A percentile compares a stretch with the other conserved stretches of the same genome.
Evolutionary conservation across 2,888 invertebrate genomes (phyloP).

Genomic region (Bruchidius siliquastri): DNA sequence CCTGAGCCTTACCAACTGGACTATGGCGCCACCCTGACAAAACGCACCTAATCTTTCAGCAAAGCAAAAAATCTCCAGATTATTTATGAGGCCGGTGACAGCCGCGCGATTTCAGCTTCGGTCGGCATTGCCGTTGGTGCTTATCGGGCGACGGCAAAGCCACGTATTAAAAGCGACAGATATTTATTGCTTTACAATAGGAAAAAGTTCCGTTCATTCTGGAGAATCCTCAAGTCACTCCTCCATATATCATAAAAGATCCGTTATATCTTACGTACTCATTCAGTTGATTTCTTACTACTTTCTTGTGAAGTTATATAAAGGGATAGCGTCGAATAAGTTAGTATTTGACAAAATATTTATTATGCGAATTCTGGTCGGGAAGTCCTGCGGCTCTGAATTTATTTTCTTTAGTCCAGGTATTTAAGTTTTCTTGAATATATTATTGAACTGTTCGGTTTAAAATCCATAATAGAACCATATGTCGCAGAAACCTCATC

Average conservation of each 20-base stretch:
- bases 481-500: too few species aligned
- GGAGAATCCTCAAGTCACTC: slow-evolving; percentile 6
- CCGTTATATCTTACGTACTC: not conserved
- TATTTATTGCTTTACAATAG: slow-evolving; percentile 14
- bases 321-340: too few species aligned
- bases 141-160: slow-evolving; percentile 11
- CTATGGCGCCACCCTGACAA: not conserved
- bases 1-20: not conserved
- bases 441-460: too few species aligned
- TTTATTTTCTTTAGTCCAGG: too few species aligned
- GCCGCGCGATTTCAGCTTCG: not conserved
- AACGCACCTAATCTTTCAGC: not conserved
- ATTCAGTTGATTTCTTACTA: not conserved
- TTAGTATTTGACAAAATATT: too few species aligned
- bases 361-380: too few species aligned
- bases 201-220: slow-evolving; percentile 10
- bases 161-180: slow-evolving; percentile 12
- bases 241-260: slow-evolving; percentile 10
- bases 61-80: not conserved
- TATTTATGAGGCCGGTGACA: not conserved
- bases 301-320: not conserved
- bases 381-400: too few species aligned
- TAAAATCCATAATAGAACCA: too few species aligned
- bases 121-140: not conserved
- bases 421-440: too few species aligned